These are phyloP conservation scores for Timema cristinae DNA, from an alignment of 2,888 invertebrate genomes.

Conservation along the genomic window DNA sequence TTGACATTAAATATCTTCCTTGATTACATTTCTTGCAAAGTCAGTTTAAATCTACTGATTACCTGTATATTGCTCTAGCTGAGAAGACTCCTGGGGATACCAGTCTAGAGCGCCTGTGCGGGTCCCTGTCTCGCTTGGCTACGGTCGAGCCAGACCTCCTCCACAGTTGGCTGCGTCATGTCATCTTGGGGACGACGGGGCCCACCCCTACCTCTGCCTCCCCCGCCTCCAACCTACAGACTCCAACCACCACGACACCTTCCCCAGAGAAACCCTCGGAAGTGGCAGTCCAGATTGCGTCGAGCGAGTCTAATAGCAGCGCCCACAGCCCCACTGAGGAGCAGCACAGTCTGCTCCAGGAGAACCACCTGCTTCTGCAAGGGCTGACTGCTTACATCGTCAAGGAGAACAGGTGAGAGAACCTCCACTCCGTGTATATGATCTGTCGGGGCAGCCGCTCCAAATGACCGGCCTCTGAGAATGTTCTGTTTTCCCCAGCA, in stretches of 20 bases:
- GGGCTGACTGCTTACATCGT: conserved; percentile 69
- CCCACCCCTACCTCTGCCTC: conserved; percentile 27
- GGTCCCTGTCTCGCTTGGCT: conserved; percentile 62
- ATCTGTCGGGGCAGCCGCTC: neutral
- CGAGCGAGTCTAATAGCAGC: conserved; percentile 27
- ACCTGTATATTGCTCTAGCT: conserved; percentile 40
- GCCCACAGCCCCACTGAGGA: conserved; percentile 41
- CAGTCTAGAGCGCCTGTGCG: conserved; percentile 61
- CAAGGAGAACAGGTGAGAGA: conserved; percentile 53
- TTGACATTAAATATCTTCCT: no score
- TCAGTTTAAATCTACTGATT: neutral
- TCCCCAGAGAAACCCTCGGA: conserved; percentile 7
- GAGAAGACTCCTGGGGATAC: conserved; percentile 60
- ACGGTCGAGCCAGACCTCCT: conserved; percentile 59
- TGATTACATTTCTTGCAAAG: no score
- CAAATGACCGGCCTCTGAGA: neutral
- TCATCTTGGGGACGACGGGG: conserved; percentile 52
- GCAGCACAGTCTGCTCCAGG: conserved; percentile 55
- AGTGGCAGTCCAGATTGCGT: conserved; percentile 21
- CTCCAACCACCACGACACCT: conserved; percentile 44
- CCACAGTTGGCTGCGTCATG: conserved; percentile 62
- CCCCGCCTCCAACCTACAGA: conserved; percentile 20
- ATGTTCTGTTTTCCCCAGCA: conserved; percentile 40
- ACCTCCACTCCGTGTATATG: neutral
- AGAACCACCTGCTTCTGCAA: conserved; percentile 66